Base-by-base conservation (phyloP, 1,140 invertebrate species). In the Heliconius eleuchia region DNA sequence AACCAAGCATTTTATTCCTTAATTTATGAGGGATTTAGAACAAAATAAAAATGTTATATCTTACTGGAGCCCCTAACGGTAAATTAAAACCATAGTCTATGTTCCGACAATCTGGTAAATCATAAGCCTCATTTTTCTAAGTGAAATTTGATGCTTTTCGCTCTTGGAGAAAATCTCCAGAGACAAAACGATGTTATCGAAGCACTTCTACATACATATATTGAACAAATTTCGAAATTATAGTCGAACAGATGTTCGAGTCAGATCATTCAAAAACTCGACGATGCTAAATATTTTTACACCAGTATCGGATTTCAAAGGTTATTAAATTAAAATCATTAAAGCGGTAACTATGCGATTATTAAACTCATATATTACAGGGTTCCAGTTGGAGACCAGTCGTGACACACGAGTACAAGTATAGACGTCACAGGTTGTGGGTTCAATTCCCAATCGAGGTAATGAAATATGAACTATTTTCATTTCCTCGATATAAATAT, bases 121-220 rank as follows among this genome's bases (percentile, higher is more conserved):
- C 5, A 74, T 57, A 74, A 57, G 30, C 23, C 52, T 74, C 73
- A 74, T 74, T 57, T 55, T 27, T 74, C 50, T 74, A 55, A 74
- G 73, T 74, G 73, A 55, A 74, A 74, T 27, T 57, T 74, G 30
- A 74, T 74, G 55, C 30, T 19, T 74, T 66, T 6, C 50, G 6
- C 50, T 19, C 73, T 57, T 57, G 46, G 55, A 55, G 50, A 74
- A 74, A 74, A 55, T 74, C 52, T 50, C 52, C 27, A 27, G 27
- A 55, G 73, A 57, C 30, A 57, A 1, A 34, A 46, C 23, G n/a
- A 19, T 39, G 30, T 66, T 42, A 6, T 30, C n/a, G 71, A 72
- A 72, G 23, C 27, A 74, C 50, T 55, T 50, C 55, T 55, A 23
- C 46, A 57, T 55, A 42, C 46, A 57, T 57, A 74, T 34, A 74